A percentile compares a stretch with the other conserved stretches of the same genome.
These are phyloP conservation scores for Opisthocomus hoazin DNA, from an alignment of 2,113 vertebrate species.

Conservation along the genomic window DNA sequence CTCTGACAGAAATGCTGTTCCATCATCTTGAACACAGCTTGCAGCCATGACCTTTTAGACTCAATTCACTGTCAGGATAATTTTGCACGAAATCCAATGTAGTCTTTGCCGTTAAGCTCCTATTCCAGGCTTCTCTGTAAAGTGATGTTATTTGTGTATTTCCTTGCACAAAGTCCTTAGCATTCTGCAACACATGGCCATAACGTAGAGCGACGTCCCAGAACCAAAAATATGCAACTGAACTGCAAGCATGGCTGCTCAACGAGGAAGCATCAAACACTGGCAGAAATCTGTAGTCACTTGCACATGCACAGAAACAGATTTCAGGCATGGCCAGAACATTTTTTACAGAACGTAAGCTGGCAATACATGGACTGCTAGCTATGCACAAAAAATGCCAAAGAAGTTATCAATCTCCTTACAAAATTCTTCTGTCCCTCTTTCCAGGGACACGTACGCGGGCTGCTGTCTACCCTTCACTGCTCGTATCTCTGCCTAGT, in stretches of 20 bases:
- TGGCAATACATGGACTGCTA: not conserved
- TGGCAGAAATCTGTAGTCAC: not conserved
- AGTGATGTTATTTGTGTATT: not conserved
- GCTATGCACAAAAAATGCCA: not conserved
- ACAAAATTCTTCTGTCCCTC: not conserved
- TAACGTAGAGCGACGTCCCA: rapidly evolving
- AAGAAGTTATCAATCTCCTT: rapidly evolving
- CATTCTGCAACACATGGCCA: rapidly evolving
- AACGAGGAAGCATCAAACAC: not conserved
- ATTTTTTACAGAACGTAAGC: not conserved
- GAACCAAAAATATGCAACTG: not conserved
- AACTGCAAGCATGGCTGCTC: not conserved
- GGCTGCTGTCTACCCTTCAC: not conserved
- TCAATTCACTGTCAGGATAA: not conserved
- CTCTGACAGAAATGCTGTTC: not conserved
- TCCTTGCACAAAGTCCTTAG: not conserved
- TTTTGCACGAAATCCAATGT: not conserved
- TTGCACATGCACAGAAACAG: not conserved
- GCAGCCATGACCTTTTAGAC: not conserved
- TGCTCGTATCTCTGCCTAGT: not conserved
- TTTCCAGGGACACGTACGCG: not conserved
- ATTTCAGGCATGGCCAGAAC: not conserved
- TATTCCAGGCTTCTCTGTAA: not conserved
- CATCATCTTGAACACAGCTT: not conserved
- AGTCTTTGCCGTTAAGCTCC: not conserved